Base-by-base conservation (phyloP, 2,888 invertebrate genomes). In the Amblyjoppa proteus region DNA sequence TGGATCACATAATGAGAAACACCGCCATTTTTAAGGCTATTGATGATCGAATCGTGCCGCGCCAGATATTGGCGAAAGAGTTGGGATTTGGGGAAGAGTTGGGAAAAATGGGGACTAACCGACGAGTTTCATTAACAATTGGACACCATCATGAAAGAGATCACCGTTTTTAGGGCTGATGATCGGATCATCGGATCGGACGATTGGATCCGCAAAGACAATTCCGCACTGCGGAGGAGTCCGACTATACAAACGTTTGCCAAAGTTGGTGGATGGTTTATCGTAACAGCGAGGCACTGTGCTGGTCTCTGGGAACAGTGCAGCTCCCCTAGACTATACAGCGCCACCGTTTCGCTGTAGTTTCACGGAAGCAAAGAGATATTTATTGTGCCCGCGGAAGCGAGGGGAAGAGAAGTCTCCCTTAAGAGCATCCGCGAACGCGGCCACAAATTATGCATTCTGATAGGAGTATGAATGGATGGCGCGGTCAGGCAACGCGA, bases 401-500 rank as follows among this genome's bases (percentile, higher is more conserved):
- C 83, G 78, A 81, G 81, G 79, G 83, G 75, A 3, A 13, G 45
- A 45, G 45, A 13, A 3, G 51, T 73, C 83, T 87, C 85, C 87
- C 87, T 83, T 81, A 85, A 87, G 85, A 87, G 85, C 87, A 87
- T 85, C 85, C 85, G 85, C 73, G 45, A 79, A 83, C 83, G 76
- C 53, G 81, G 77, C 81, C 75, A 81, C 83, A 85, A 87, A 87
- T 87, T 87, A 87, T 85, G 83, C 81, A 87, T 85, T 69, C 81
- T 76, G 85, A 85, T 87, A 87, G 83, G 87, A 87, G 85, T 83
- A 85, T 81, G 81, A 87, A 87, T 85, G 81, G 79, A 76, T 69
- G 69, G 58, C 75, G 64, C 53, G 78, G 78, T 78, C 70, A 69
- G 81, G 41, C 64, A 75, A 1, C 70, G 41, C 79, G 49, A 75